Evolutionary conservation across 2,888 invertebrate genomes (phyloP).

Genomic region (Choristoneura rosaceana): DNA sequence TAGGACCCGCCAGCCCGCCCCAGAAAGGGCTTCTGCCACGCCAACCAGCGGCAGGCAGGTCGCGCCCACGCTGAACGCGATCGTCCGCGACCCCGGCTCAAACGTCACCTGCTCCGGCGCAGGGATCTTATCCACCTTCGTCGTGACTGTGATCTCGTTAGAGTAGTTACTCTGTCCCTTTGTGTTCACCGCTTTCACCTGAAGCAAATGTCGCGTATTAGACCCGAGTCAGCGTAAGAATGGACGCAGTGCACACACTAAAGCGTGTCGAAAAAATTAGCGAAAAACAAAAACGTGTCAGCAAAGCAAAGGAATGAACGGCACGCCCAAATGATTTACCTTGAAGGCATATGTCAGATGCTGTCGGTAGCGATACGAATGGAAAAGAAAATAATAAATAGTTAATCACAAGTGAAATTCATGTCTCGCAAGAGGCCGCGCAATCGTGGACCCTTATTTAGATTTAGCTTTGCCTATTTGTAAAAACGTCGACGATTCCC

Average conservation of each 20-base stretch:
- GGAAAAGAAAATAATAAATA: slow-evolving; percentile 66
- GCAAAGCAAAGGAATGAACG: slow-evolving; percentile 41
- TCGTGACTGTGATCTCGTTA: slow-evolving; percentile 92
- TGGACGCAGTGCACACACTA: slow-evolving; percentile 46
- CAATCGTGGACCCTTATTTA: not conserved
- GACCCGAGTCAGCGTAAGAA: not conserved
- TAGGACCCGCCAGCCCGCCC: slow-evolving; percentile 72
- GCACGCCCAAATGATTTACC: slow-evolving; percentile 65
- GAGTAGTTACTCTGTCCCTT: slow-evolving; percentile 95
- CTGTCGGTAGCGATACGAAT: slow-evolving; percentile 81
- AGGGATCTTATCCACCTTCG: slow-evolving; percentile 93
- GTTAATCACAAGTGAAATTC: slow-evolving; percentile 30
- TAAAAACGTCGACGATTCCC: not conserved
- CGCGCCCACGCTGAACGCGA: slow-evolving; percentile 92
- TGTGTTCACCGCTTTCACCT: slow-evolving; percentile 94
- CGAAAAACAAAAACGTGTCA: slow-evolving; percentile 48
- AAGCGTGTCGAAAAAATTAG: slow-evolving; percentile 59
- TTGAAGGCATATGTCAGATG: slow-evolving; percentile 82
- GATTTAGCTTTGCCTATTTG: slow-evolving; percentile 4
- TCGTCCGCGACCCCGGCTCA: slow-evolving; percentile 90
- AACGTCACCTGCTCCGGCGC: slow-evolving; percentile 92
- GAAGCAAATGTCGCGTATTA: slow-evolving; percentile 45
- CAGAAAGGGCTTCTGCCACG: slow-evolving; percentile 88
- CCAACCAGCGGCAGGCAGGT: slow-evolving; percentile 92
- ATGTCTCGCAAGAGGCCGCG: not conserved